Evolutionary conservation across 1,140 invertebrate genomes (phyloP), one percentile per base, ranked within the genome.

Genomic region (Octopus sinensis): DNA sequence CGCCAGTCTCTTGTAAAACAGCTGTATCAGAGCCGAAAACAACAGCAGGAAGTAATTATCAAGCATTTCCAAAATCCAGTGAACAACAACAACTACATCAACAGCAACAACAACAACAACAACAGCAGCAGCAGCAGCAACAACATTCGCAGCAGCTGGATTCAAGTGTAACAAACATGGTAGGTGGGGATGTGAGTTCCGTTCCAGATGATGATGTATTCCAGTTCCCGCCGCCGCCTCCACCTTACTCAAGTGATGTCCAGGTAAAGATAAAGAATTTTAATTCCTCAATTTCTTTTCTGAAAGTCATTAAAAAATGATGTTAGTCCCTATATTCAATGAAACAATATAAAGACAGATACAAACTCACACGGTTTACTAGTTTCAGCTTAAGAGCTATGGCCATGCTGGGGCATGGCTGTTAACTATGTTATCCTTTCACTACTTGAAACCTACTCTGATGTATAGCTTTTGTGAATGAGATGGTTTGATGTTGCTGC

Each of bases 201-300:
- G 30, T 43, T 10, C 51, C 73, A 54, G 53, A 76, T 6, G 71
- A 81, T 54, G 30, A 76, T n/a, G 52, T 43, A 12, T 54, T 81
- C 52, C 54, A 53, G 53, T 53, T 81, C 43, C 56, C 71, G 3
- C 56, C 62, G 1, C 80, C 56, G 17, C 52, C 56, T 77, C 75
- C 54, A 56, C 54, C 71, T 17, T 76, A 76, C 77, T 52, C 52
- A 73, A 73, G 68, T 73, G 68, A 73, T 73, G 68, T 73, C 30
- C 68, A 73, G 13, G 68, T 73, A 73, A 73, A 43, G 30, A 43
- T 43, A 43, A 3, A 43, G 3, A 43, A 43, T 43, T 43, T 43
- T 43, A 43, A 43, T 43, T 43, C 30, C 3, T 43, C 30, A 43
- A 43, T 43, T 43, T 43, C 30, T 43, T 43, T 43, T 43, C 30